Base-by-base conservation (phyloP, 2,113 vertebrate species). In the Macheiramphus alcinus region DNA sequence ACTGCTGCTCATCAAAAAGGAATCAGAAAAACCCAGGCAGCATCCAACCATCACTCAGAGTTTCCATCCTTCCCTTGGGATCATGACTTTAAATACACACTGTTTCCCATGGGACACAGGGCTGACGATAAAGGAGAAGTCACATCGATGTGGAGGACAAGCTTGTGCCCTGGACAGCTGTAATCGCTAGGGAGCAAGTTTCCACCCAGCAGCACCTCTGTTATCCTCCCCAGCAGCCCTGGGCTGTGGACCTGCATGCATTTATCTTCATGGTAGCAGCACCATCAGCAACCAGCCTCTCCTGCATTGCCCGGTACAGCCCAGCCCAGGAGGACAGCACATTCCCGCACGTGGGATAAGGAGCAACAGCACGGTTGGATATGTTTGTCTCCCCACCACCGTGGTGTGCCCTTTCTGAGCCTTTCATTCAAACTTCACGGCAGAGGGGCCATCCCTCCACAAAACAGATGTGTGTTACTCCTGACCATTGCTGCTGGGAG, bases 301-400 rank as follows among this genome's bases (percentile, higher is more conserved):
- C 36, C 88, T 82, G 53, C 62, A 13, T 3, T 38, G 38, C 20
- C 50, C 6, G 4, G 63, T 32, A 11, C 52, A 53, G 11, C 66
- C 74, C 84, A 62, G 73, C 43, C 25, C 48, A 20, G 67, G 40
- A 90, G 52, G 22, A 78, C 59, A 72, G 14, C 66, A 19, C 19
- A 2, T 75, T 50, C 74, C 78, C 3, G 0, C 20, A 3, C 1
- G 0, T 0, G 7, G 66, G 34, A 75, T 56, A n/a, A 43, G 74
- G 80, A 82, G 47, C 59, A 65, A 52, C 47, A 43, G 76, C 7
- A 1, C 26, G 15, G 8, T 5, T 48, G 81, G 92, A 80, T 88
- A 23, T 74, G 80, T 74, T 74, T 86, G 45, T 20, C 34, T 79
- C 88, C 56, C 21, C 72, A 21, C 29, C 67, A 14, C 36, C 0